Evolutionary conservation across 2,113 vertebrate genomes (phyloP), one percentile per base, ranked within the genome.

Genomic region (Ciconia maguari): DNA sequence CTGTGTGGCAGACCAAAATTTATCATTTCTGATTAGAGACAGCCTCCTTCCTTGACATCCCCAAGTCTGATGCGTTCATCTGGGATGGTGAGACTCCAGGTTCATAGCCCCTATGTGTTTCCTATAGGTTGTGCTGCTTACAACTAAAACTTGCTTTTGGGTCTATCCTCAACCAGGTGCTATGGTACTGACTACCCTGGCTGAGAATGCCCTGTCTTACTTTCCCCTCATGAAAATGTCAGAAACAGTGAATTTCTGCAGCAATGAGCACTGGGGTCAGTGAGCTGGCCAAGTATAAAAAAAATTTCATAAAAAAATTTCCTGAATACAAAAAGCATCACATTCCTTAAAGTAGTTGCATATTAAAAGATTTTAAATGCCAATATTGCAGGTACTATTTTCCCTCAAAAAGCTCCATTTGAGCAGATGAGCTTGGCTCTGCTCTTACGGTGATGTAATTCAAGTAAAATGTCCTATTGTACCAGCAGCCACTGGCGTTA

Each of bases 241-340:
- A 90, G 34, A 72, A 93, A 57, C 30, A 52, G 26, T 41, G 54
- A 61, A 77, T 77, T 88, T 80, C 58, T 92, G 41, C 71, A 57
- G 44, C 52, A 79, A 24, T 75, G 49, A 90, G 6, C 13, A 25
- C 1, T 2, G 12, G 20, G 6, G 24, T 48, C 70, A 64, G 57
- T 60, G 30, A 90, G 30, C 51, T 79, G 30, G 48, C 34, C 8
- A 48, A 30, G 17, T 69, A 69, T 19, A 57, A 48, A 58, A 57
- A 70, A 29, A 0, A 61, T 20, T n/a, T 61, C 0, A 72, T 57
- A 0, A 34, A 70, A 95, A 64, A 55, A 18, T 0, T 26, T 71
- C 30, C 68, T 70, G n/a, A 80, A 76, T 89, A 52, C 4, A 44
- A 64, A 80, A 94, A 72, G 1, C 5, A n/a, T 24, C 3, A 1